These are phyloP conservation scores for Phymastichus coffea DNA, from an alignment of 1,140 invertebrate species.

Conservation along the genomic window DNA sequence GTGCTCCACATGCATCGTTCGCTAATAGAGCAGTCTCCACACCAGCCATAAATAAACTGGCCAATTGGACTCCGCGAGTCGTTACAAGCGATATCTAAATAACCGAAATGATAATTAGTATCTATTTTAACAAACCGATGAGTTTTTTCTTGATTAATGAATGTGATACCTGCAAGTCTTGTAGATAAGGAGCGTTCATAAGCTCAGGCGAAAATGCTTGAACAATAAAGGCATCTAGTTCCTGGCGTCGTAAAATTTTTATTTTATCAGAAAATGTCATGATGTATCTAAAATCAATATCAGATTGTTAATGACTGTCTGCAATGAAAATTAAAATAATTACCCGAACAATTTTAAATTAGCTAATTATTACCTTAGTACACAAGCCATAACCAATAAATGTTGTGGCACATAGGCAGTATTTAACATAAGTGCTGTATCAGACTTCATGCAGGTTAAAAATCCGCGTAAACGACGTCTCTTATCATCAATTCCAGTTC, in stretches of 20 bases:
- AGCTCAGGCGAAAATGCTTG: slow-evolving; percentile 85
- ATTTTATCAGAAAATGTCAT: slow-evolving; percentile 73
- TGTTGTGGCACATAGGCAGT: slow-evolving; percentile 89
- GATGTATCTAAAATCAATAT: slow-evolving; percentile 68
- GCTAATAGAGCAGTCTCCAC: slow-evolving; percentile 84
- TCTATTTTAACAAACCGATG: background rate
- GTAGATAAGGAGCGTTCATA: slow-evolving; percentile 83
- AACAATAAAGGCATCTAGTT: slow-evolving; percentile 87
- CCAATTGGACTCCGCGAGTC: slow-evolving; percentile 79
- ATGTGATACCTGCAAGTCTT: slow-evolving; percentile 75
- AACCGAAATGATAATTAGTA: slow-evolving; percentile 4
- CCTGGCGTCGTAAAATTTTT: slow-evolving; percentile 76
- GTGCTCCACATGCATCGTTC: slow-evolving; percentile 90
- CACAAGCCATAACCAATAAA: slow-evolving; percentile 81
- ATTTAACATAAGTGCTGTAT: slow-evolving; percentile 82
- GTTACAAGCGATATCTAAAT: slow-evolving; percentile 70
- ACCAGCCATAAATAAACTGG: slow-evolving; percentile 85
- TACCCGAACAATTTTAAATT: too few relatives aligned
- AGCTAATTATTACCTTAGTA: slow-evolving; percentile 76
- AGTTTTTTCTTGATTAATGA: background rate
- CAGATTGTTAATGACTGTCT: background rate
- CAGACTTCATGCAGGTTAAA: slow-evolving; percentile 86
- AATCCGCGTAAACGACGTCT: slow-evolving; percentile 81
- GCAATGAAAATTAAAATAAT: background rate
- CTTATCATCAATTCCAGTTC: slow-evolving; percentile 81